Evolutionary conservation across 2,888 invertebrate species (phyloP).

Genomic region (Cremastobaeus sp.): DNA sequence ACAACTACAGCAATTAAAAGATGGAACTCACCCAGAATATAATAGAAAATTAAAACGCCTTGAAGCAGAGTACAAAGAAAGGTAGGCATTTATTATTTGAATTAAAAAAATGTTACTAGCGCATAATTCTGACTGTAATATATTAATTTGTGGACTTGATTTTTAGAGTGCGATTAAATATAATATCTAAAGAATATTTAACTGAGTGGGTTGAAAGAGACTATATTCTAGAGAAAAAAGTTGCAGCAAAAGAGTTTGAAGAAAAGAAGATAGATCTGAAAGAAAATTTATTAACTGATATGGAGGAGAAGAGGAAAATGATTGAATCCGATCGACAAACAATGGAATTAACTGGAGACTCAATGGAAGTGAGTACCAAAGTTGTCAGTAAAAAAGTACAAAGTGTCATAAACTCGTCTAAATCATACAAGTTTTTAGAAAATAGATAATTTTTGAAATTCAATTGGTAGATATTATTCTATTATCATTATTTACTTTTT

Average conservation of each 20-base stretch:
- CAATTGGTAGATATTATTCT: too few species aligned
- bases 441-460: too few species aligned
- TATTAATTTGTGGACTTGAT: too few species aligned
- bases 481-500: too few species aligned
- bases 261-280: conserved; percentile 95
- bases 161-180: conserved; percentile 83
- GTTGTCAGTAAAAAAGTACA: too few species aligned
- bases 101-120: too few species aligned
- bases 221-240: conserved; percentile 91
- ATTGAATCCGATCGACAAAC: conserved; percentile 93
- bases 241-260: conserved; percentile 94
- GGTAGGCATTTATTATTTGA: conserved; percentile 76
- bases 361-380: conserved; percentile 85
- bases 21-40: conserved; percentile 92
- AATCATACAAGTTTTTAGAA: too few species aligned
- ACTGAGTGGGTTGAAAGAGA: conserved; percentile 93
- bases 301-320: conserved; percentile 93
- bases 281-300: conserved; percentile 92
- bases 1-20: conserved; percentile 92
- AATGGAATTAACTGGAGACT: conserved; percentile 94
- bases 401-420: too few species aligned
- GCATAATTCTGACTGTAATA: too few species aligned
- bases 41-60: conserved; percentile 88
- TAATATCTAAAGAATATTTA: conserved; percentile 88
- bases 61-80: conserved; percentile 89